Evolutionary conservation across 1,140 invertebrate genomes (phyloP), one percentile per base, ranked within the genome.

Genomic region (Helicorthomorpha holstii): DNA sequence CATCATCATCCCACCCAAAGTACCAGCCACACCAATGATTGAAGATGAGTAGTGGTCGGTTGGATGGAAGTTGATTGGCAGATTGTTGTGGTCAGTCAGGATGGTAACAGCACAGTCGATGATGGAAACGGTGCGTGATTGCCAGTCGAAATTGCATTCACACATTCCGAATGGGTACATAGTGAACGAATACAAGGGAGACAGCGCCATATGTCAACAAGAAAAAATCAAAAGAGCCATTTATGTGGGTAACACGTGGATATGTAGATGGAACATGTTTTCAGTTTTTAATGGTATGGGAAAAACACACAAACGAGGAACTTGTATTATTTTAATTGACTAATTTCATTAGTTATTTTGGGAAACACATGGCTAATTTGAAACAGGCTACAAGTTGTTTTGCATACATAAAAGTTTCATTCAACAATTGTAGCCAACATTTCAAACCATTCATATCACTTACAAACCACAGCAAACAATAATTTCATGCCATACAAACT

Each of bases 181-280:
- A 51, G 29, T 34, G 42, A 49, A 53, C 47, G 46, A 42, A 34
- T 49, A 53, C 52, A 53, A 53, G 52, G 52, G 52, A 53, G 52
- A 47, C 52, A 53, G 46, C 46, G 46, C 46, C 52, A 48, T 43
- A 47, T 53, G 25, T 49, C 49, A 46, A 53, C 38, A 12, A 50
- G 19, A 23, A 21, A 38, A 26, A 27, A 50, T 41, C 14, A 27
- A 22, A 27, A 38, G 14, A 50, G 29, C 29, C 29, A 34, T 34
- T 7, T 34, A 16, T 16, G 7, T 7, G 7, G 29, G 7, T 7
- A 7, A 16, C 16, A 34, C 29, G 29, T 34, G 29, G 7, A 16
- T 34, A 16, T 34, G 29, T 34, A 16, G 29, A 42, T 21, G 23
- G 14, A 38, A 42, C 19, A 50, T 26, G n/a, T 22, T n/a, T n/a